These are phyloP conservation scores for Scaptomyza pallida DNA, from an alignment of 1,140 invertebrate species.

Conservation along the genomic window DNA sequence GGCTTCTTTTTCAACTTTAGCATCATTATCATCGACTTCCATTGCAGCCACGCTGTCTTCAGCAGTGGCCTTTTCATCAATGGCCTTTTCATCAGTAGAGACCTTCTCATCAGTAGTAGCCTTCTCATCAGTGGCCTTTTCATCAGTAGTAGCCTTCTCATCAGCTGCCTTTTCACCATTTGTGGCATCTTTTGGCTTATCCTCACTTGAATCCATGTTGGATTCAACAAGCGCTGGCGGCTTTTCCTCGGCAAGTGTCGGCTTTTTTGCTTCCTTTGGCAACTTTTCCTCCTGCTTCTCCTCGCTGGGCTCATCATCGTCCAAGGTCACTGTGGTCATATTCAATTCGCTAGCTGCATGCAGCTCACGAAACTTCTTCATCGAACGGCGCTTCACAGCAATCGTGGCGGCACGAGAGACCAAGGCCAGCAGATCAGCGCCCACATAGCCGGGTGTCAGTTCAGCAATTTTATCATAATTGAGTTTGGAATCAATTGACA, in stretches of 20 bases:
- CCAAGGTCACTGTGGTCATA: slow-evolving; percentile 76
- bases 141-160: background rate
- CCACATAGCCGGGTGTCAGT: slow-evolving; percentile 97
- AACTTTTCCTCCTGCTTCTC: slow-evolving; percentile 38
- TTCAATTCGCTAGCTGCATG: slow-evolving; percentile 69
- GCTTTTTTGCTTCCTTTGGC: background rate
- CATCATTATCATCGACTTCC: slow-evolving; percentile 52
- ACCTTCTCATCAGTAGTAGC: too few relatives aligned
- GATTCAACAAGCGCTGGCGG: background rate
- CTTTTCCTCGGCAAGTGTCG: slow-evolving; percentile 1
- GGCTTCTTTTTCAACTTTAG: slow-evolving; percentile 2
- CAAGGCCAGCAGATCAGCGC: slow-evolving; percentile 95
- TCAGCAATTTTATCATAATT: slow-evolving; percentile 90
- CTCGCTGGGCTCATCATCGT: slow-evolving; percentile 69
- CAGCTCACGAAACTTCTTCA: slow-evolving; percentile 70
- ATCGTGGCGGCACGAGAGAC: slow-evolving; percentile 93
- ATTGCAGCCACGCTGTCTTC: slow-evolving; percentile 26
- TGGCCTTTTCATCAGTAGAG: slow-evolving; percentile 35
- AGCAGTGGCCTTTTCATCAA: background rate
- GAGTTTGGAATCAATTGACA: slow-evolving; percentile 89
- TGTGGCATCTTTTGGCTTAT: slow-evolving; percentile 38
- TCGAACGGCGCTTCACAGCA: slow-evolving; percentile 88
- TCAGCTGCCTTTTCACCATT: slow-evolving; percentile 39
- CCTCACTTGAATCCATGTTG: slow-evolving; percentile 4
- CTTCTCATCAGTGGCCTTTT: too few relatives aligned